Evolutionary conservation across 2,888 invertebrate species (phyloP).

Genomic region (Diarsia dahlii): DNA sequence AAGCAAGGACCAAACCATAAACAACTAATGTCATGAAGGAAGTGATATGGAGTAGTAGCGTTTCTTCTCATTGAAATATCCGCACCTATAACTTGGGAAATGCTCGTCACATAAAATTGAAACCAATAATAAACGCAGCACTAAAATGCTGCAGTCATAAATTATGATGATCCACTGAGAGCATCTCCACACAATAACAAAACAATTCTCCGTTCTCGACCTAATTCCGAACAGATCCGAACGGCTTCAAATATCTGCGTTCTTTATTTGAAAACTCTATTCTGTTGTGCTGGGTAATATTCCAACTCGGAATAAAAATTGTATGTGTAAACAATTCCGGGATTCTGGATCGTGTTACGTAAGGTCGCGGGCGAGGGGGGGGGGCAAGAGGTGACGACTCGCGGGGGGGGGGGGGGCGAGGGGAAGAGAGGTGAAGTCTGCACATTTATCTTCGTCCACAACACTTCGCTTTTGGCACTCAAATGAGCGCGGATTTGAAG

Average conservation of each 20-base stretch:
- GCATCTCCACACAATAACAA: conserved; percentile 12
- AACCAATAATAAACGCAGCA: not conserved
- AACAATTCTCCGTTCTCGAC: conserved; percentile 6
- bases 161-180: conserved; percentile 18
- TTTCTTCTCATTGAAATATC: not conserved
- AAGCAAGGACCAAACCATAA: too few relatives aligned
- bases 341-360: conserved; percentile 42
- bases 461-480: conserved; percentile 53
- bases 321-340: conserved; percentile 51
- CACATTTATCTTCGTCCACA: conserved; percentile 61
- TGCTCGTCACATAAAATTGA: not conserved
- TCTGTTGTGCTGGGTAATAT: conserved; percentile 27
- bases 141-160: conserved; percentile 16
- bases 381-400: not conserved
- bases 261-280: conserved; percentile 35
- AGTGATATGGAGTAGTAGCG: not conserved
- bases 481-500: conserved; percentile 55
- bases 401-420: not conserved
- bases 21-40: too few relatives aligned
- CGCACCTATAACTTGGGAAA: not conserved
- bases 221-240: conserved; percentile 18
- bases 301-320: conserved; percentile 32
- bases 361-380: conserved; percentile 23
- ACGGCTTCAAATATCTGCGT: conserved; percentile 9
- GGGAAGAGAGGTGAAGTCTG: not conserved